These are phyloP conservation scores for Mesochorus sp. DNA, from an alignment of 2,888 invertebrate species.

Conservation along the genomic window DNA sequence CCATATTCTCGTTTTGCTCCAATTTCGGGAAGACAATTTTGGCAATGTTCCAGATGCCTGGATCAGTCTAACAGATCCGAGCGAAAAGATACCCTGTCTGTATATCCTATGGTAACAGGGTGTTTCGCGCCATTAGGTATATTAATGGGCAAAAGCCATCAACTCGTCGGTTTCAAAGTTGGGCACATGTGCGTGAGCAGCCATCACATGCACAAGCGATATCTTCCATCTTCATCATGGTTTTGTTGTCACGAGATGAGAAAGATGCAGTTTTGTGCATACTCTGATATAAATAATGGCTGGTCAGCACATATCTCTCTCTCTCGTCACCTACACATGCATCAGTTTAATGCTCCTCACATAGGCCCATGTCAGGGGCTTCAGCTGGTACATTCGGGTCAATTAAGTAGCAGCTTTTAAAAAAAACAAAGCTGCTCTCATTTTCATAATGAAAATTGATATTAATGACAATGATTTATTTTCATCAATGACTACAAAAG, in stretches of 20 bases:
- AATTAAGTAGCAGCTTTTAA: not conserved
- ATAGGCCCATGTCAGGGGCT: not conserved
- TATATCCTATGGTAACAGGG: slow-evolving; percentile 1
- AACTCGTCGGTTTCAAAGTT: slow-evolving; percentile 53
- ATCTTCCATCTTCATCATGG: slow-evolving; percentile 26
- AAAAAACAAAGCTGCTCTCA: not conserved
- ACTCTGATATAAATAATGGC: slow-evolving; percentile 57
- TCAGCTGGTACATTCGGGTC: not conserved
- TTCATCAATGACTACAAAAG: no score
- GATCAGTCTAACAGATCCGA: slow-evolving; percentile 12
- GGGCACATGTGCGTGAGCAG: slow-evolving; percentile 51
- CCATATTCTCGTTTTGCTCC: slow-evolving; percentile 43
- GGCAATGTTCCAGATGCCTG: slow-evolving; percentile 63
- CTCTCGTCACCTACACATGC: slow-evolving; percentile 1
- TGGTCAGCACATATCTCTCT: slow-evolving; percentile 30
- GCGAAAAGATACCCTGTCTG: not conserved
- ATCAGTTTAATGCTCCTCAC: not conserved
- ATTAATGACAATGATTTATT: not conserved
- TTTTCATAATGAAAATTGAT: not conserved
- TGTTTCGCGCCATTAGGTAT: slow-evolving; percentile 64
- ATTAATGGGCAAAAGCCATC: slow-evolving; percentile 70
- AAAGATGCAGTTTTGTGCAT: slow-evolving; percentile 56
- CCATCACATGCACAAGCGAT: slow-evolving; percentile 54
- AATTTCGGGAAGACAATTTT: slow-evolving; percentile 63
- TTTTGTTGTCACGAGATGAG: slow-evolving; percentile 20